Percentiles rank a stretch among this genome's conserved stretches.
Evolutionary conservation across 2,888 invertebrate species (phyloP).

Genomic region (Willowsia nigromaculata): DNA sequence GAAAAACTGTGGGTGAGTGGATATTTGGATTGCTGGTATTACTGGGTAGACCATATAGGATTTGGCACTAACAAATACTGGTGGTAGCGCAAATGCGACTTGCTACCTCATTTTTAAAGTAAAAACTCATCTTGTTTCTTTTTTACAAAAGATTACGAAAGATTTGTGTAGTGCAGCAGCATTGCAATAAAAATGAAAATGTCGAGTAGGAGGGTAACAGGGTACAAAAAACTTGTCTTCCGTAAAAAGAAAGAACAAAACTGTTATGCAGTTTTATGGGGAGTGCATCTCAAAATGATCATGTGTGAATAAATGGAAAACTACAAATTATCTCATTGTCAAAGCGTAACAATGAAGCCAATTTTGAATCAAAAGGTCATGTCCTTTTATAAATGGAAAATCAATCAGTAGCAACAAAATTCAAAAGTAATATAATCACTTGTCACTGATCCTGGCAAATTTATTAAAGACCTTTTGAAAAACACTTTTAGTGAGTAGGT

Average conservation of each 20-base stretch:
- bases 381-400: neutral
- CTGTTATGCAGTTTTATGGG: slow-evolving; percentile 31
- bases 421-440: neutral
- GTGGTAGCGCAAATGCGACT: neutral
- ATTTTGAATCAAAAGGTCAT: slow-evolving; percentile 13
- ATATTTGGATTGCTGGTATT: neutral
- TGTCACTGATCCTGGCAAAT: slow-evolving; percentile 8
- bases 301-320: neutral
- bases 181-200: neutral
- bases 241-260: neutral
- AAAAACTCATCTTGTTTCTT: neutral
- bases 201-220: slow-evolving; percentile 2
- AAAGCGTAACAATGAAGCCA: slow-evolving; percentile 19
- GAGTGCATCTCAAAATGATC: neutral
- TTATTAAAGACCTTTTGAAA: neutral
- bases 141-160: neutral
- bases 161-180: neutral
- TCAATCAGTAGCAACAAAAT: neutral
- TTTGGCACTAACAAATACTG: neutral
- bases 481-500: neutral
- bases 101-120: neutral
- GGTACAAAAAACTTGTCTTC: neutral
- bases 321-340: neutral
- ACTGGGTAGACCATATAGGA: neutral
- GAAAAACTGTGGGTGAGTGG: slow-evolving; percentile 91